Base-by-base conservation (phyloP, 1,140 invertebrate genomes). In the Dendrolimus punctatus region DNA sequence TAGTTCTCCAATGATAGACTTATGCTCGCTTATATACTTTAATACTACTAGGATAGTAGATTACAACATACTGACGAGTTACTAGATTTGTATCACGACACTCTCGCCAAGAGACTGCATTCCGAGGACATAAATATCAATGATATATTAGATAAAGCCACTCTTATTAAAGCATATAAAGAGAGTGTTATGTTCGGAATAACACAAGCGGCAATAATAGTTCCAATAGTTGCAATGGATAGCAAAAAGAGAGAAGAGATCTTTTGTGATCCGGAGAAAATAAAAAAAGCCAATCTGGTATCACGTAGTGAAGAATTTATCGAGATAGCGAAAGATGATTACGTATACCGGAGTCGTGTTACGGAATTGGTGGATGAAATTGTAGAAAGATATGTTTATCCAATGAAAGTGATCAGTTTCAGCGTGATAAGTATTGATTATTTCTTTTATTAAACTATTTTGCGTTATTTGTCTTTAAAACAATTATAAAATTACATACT, bases 11-110 rank as follows among this genome's bases (percentile, higher is more conserved):
- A 83, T 80, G 51, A 51, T 88, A 36, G 90, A 91, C 66, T 61
- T 90, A 6, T 67, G 88, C 0, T 87, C 89, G 3, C 48, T 90
- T 2, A 64, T 91, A 8, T 89, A 87, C 51, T 85, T 88, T 42
- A 88, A 88, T 53, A 89, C 88, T 2, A 83, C 72, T 0, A 78
- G 76, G 51, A 43, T 49, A 87, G 85, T 56, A 74, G 88, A 39
- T 57, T 71, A 40, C 39, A 58, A 8, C 62, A 88, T 59, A 66
- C 83, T 0, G 55, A 64, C 9, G 66, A 75, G 42, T 60, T 89
- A 0, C 40, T 89, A 37, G 62, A 77, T 9, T 57, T 82, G 38
- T 90, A 90, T 58, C 88, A 88, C 71, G 47, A 68, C 8, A 71
- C 67, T 7, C 62, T 90, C 51, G 62, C 45, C 6, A 59, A 84